Evolutionary conservation across 2,797 vertebrate species (phyloP), one percentile per base, ranked within the genome.

Genomic region (Enteromius thamalakanensis): DNA sequence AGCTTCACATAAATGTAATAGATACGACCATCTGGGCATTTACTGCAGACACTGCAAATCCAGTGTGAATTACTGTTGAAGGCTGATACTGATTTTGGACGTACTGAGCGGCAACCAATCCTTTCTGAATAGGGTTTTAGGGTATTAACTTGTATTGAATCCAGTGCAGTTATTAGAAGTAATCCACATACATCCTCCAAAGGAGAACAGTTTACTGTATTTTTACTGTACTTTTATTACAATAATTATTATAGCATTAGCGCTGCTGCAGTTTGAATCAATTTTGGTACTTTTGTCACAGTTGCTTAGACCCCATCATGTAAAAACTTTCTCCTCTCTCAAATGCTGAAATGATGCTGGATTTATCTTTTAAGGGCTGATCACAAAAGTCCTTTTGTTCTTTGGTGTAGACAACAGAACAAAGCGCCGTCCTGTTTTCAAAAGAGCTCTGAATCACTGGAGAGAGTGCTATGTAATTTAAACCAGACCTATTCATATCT

Each of bases 401-500:
- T 83, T 60, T 21, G 84, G n/a, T 7, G 42, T 70, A 65, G 47
- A 64, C 51, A 15, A 55, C 15, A 14, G 75, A 71, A 34, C 77
- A 77, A 77, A 83, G 60, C 60, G 23, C 26, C 17, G 6, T 85
- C 68, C 76, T 58, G 51, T 75, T 79, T 85, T 85, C 58, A 84
- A 76, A 70, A 76, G 81, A 78, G 78, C 84, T 70, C 42, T 83
- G 84, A 83, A 79, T 79, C 76, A 65, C 29, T 81, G 65, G 68
- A 78, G 58, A 58, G 82, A 81, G 60, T 67, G 32, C 69, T 17
- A 62, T 86, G 81, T 87, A 82, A 87, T 84, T 87, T 82, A 82
- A 78, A 68, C 70, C 64, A 79, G 80, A 79, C 40, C 15, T 82
- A 79, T 87, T 82, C 60, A 84, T 82, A 82, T 60, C 47, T 55